Base-by-base conservation (phyloP, 2,797 vertebrate genomes). In the Phyllotis vaccarum region DNA sequence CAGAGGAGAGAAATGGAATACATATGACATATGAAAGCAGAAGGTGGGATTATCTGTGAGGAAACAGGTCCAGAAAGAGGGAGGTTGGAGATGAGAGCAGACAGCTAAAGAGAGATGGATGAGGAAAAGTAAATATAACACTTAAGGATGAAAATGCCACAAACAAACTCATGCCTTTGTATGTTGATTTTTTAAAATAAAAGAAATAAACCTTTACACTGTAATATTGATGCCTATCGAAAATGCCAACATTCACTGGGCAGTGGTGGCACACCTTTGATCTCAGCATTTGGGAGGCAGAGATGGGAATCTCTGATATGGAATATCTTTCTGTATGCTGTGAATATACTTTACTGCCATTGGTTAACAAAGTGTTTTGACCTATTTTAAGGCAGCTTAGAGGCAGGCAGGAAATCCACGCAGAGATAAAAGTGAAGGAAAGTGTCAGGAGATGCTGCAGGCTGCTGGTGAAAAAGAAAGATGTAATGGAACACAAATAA, bases 141-240 rank as follows among this genome's bases (percentile, higher is more conserved):
- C 2, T 0, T 4, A n/a, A 10, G 21, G 9, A 86, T 16, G 7
- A 5, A 68, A n/a, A 52, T 22, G 22, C 62, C 21, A 27, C 1
- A 37, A 29, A 22, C 31, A 52, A 68, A 68, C 3, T 11, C 64
- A 24, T 70, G 0, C 22, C 7, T 68, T 86, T 52, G 31, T 24
- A 21, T 24, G 17, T n/a, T 86, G 24, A 52, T 31, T 68, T 85
- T n/a, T 24, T 68, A 83, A 46, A 46, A 19, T 29, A 62, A 66
- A 66, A n/a, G 14, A 90, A 93, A 76, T 40, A 64, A 91, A 62
- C 16, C 12, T 94, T 89, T 78, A 86, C 60, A 56, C n/a, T 79
- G 37, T 82, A 27, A 72, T 22, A 14, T 74, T 16, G 40, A 68
- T n/a, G 27, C 54, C n/a, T 60, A 37, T 19, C 40, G 70, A 88